phyloP scores from a whole-genome alignment of 2,797 vertebrate species.

The Danio kyathit region DNA sequence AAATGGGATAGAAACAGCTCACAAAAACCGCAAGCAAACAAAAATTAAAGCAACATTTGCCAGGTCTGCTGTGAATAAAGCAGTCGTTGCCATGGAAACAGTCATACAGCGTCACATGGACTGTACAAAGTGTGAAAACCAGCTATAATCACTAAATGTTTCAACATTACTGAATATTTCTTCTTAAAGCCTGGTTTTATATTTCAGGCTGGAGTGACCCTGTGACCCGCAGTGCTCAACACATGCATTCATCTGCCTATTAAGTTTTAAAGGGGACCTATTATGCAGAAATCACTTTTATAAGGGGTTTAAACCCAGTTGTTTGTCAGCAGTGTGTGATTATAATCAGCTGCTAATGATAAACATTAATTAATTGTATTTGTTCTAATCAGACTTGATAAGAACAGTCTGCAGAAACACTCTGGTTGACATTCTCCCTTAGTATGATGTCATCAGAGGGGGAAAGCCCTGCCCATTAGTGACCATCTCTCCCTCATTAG shows the following conservation, averaged over 20 bases:
- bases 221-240: slow-evolving; percentile 1
- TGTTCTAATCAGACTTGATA: too few relatives aligned
- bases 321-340: too few relatives aligned
- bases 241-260: slow-evolving; percentile 22
- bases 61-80: slow-evolving; percentile 30
- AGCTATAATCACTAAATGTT: neutral
- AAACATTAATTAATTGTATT: too few relatives aligned
- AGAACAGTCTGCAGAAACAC: too few relatives aligned
- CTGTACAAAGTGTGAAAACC: slow-evolving; percentile 36
- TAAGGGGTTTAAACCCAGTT: too few relatives aligned
- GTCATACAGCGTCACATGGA: slow-evolving; percentile 28
- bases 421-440: too few relatives aligned
- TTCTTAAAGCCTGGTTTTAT: neutral
- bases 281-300: too few relatives aligned
- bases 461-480: too few relatives aligned
- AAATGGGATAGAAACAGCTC: neutral
- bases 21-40: slow-evolving; percentile 1
- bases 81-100: slow-evolving; percentile 20
- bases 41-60: slow-evolving; percentile 3
- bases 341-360: too few relatives aligned
- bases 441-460: too few relatives aligned
- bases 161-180: neutral
- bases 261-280: too few relatives aligned
- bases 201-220: neutral
- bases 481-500: too few relatives aligned